These are phyloP conservation scores for Serripes groenlandicus DNA, from an alignment of 2,888 invertebrate genomes.

Conservation along the genomic window DNA sequence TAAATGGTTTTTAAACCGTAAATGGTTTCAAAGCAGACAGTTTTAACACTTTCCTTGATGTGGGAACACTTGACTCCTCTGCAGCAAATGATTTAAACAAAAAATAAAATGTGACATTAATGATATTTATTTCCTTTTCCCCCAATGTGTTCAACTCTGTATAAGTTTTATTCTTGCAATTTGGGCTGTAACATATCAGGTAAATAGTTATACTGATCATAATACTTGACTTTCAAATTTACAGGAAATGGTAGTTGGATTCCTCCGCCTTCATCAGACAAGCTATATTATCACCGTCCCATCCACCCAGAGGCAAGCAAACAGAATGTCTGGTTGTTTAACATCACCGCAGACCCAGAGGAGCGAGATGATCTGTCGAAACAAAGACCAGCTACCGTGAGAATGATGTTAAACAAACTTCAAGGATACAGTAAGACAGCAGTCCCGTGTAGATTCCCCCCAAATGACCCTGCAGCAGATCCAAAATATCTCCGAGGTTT, in stretches of 20 bases:
- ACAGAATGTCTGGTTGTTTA: conserved; percentile 84
- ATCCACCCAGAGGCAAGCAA: background rate
- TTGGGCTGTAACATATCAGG: background rate
- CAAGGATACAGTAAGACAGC: conserved; percentile 79
- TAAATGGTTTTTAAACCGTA: too few relatives aligned
- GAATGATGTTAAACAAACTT: conserved; percentile 75
- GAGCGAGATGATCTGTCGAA: conserved; percentile 80
- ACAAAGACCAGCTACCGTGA: conserved; percentile 73
- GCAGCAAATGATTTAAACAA: background rate
- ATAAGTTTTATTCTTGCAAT: background rate
- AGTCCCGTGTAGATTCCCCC: conserved; percentile 81
- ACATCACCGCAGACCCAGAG: conserved; percentile 81
- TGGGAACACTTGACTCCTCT: too few relatives aligned
- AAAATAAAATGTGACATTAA: background rate
- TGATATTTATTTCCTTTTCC: background rate
- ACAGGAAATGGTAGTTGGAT: conserved; percentile 79
- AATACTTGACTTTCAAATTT: too few relatives aligned
- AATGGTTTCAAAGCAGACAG: too few relatives aligned
- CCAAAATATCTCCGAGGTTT: conserved; percentile 80
- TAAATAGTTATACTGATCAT: background rate
- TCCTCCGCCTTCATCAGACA: conserved; percentile 67
- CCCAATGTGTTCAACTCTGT: background rate
- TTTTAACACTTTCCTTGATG: too few relatives aligned
- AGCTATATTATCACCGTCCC: background rate
- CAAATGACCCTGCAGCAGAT: conserved; percentile 75